Evolutionary conservation across 92 coral and sea anemone genomes (phyloP), one percentile per base, ranked within the genome.

Genomic region (Palythoa grandis): DNA sequence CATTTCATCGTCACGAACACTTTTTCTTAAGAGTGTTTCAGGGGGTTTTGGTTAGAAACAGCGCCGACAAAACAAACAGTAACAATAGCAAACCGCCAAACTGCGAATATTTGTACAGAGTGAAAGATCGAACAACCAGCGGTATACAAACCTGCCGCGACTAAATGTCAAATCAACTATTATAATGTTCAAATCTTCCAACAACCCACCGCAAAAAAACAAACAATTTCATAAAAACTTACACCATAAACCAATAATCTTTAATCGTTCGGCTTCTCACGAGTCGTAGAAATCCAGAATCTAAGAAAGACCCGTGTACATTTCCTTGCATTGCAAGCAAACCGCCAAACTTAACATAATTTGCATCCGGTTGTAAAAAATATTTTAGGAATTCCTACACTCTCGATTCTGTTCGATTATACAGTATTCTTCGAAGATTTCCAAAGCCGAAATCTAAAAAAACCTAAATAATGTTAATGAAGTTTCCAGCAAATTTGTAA

Each of bases 111-210:
- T 69, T 69, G 74, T 37, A 69, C 74, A 25, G 11, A 58, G 6
- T 58, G 19, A 4, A 69, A 25, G 40, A 29, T 11, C 9, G 5
- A 4, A 29, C 16, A 69, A 13, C 39, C 0, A 25, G 74, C 17
- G 47, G 74, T 12, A 7, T 25, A 17, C 73, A 24, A 11, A 69
- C 73, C 47, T 29, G 74, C 47, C 37, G 74, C 74, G 74, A 17
- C 74, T 37, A 69, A 67, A 69, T 69, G 74, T 69, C 74, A 69
- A 69, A 69, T 37, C 74, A 69, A 15, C 12, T 11, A 23, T 29
- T 67, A 37, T 25, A 69, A 69, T 29, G 39, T 69, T 29, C 40
- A 69, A 69, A 69, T 69, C 47, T 14, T 69, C 47, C n/a, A 24
- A 25, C 17, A 29, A 69, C 17, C 10, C 16, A 8, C 1, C 17